Evolutionary conservation across 2,888 invertebrate genomes (phyloP).

Genomic region (Noctua janthe): DNA sequence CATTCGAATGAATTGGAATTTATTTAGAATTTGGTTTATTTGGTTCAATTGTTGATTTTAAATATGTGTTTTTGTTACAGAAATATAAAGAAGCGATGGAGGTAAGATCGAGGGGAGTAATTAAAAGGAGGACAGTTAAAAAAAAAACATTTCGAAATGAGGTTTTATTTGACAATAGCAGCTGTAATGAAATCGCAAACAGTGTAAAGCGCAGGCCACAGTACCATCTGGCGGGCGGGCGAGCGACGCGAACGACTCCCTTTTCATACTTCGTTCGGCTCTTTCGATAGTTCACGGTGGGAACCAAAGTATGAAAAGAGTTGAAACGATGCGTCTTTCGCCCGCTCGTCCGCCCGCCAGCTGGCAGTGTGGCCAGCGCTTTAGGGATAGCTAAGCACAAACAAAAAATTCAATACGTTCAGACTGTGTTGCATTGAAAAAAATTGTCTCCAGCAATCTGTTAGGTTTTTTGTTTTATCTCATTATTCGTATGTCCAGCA

Average conservation of each 20-base stretch:
- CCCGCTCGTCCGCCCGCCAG: too few relatives aligned
- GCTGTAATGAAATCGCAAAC: neutral
- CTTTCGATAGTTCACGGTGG: too few relatives aligned
- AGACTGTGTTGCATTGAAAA: neutral
- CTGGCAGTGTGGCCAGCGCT: too few relatives aligned
- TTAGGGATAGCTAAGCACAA: neutral
- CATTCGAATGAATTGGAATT: neutral
- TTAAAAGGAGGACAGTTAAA: neutral
- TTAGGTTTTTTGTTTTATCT: neutral
- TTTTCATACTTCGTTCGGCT: too few relatives aligned
- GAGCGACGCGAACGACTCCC: too few relatives aligned
- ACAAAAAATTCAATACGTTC: neutral
- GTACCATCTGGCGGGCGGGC: too few relatives aligned
- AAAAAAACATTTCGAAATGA: neutral
- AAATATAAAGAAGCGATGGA: conserved; percentile 89
- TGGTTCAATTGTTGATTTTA: conserved; percentile 4
- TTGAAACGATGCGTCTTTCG: too few relatives aligned
- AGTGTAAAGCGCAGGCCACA: too few relatives aligned
- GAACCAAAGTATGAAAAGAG: too few relatives aligned
- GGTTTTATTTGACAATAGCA: neutral
- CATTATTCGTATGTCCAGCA: conserved; percentile 67
- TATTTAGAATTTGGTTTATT: neutral
- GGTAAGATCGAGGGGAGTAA: conserved; percentile 74
- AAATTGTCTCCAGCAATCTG: neutral
- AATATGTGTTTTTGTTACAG: conserved; percentile 76